Base-by-base conservation (phyloP, 2,113 vertebrate genomes). In the Ia io region DNA sequence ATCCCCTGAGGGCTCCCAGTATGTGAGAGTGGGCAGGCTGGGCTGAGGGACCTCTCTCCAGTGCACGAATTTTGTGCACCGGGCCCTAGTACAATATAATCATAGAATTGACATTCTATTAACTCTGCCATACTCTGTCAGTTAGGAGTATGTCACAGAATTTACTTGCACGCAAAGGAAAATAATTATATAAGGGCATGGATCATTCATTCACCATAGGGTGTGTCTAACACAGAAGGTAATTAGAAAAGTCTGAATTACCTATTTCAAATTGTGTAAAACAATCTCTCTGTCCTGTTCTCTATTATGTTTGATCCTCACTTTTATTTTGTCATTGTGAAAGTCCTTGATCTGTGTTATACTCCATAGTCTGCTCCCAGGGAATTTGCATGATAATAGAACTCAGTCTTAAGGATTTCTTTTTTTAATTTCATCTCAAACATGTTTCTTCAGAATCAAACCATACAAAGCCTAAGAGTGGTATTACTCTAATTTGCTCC, bases 301-400 rank as follows among this genome's bases (percentile, higher is more conserved):
- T 74, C 87, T 44, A 37, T 87, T 69, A 22, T 47, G 12, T 80
- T 84, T 74, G 53, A 59, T 63, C 80, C 23, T 18, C 25, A 69
- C 79, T 23, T 87, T 86, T 93, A 67, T 87, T 90, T 90, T 35
- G 80, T 73, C 73, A 63, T 40, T 93, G 12, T 93, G 73, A 47
- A 84, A 77, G 44, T 73, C 71, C 49, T 94, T 59, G 40, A 79
- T 67, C 74, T 86, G 11, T 91, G 74, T 65, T 70, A 18, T 20
- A 65, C 28, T 61, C 49, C 59, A 6, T 20, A 59, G 40, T 73
- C 74, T 76, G 63, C 67, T 93, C 56, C 65, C 53, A 35, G 70
- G 17, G 51, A 93, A 96, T 96, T 93, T 96, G 71, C 89, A 92
- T 96, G 49, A 94, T 53, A 93, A 96, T 93, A 90, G 93, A 95